Conservation (phyloP, 2,113 vertebrate species). For the Oxyruncus cristatus region DNA sequence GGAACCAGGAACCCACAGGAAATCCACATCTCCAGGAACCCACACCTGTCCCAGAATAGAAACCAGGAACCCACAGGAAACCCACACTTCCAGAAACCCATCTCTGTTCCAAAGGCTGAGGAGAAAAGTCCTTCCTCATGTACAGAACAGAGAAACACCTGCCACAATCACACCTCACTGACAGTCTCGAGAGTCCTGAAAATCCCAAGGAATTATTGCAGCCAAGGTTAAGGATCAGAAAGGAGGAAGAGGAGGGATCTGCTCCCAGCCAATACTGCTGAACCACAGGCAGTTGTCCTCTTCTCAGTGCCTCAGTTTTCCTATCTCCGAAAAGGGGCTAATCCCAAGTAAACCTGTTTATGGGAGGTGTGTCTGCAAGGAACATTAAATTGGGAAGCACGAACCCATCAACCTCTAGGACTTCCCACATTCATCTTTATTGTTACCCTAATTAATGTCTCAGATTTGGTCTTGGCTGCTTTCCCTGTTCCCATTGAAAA, state of each 20-base stretch:
- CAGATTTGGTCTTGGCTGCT: neutral
- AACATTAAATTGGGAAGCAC: neutral
- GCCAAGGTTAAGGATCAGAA: neutral
- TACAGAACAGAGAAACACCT: neutral
- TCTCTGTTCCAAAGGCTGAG: neutral
- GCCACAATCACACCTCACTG: neutral
- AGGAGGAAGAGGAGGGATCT: neutral
- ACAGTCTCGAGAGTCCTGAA: neutral
- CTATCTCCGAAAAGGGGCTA: neutral
- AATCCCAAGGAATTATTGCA: neutral
- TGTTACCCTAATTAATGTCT: neutral
- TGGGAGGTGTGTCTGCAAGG: neutral
- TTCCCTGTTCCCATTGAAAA: neutral
- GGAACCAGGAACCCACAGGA: neutral
- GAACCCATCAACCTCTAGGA: neutral
- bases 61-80: neutral
- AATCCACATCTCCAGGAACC: neutral
- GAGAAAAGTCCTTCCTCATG: neutral
- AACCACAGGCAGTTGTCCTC: neutral
- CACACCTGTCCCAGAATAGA: neutral
- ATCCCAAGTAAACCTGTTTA: neutral
- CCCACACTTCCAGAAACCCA: neutral
- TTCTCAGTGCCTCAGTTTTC: neutral
- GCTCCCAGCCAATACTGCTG: neutral
- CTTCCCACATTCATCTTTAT: neutral